A percentile compares a stretch with the other conserved stretches of the same genome.
Conservation (phyloP, 2,797 vertebrate species). For the Pelodytes ibericus region DNA sequence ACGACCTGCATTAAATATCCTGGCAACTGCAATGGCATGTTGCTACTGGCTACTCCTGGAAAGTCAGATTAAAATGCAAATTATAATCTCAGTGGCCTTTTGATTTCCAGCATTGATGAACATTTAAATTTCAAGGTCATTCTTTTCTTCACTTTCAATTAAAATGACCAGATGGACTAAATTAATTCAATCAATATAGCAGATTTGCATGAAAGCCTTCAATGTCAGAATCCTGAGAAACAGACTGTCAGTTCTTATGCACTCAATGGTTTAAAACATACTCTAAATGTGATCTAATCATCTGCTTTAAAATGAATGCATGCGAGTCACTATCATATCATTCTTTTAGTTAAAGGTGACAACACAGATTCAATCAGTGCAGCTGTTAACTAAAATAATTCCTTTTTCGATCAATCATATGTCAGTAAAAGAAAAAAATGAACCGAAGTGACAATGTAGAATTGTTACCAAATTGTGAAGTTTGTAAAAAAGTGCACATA, state of each 20-base stretch:
- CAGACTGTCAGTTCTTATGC: too few species aligned
- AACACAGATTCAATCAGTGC: not conserved
- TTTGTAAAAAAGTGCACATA: not conserved
- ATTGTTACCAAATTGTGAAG: not conserved
- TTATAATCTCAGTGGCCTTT: not conserved
- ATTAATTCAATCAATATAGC: too few species aligned
- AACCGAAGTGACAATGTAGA: not conserved
- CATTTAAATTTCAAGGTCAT: not conserved
- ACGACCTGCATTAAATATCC: too few species aligned
- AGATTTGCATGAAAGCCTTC: too few species aligned
- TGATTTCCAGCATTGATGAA: not conserved
- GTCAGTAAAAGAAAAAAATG: not conserved
- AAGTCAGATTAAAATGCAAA: not conserved
- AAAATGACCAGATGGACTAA: not conserved
- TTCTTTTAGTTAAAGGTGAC: not conserved
- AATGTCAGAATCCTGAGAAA: too few species aligned
- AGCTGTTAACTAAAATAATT: not conserved
- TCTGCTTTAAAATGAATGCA: not conserved
- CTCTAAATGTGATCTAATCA: not conserved
- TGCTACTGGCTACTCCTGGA: not conserved
- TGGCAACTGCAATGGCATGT: too few species aligned
- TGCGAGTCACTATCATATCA: not conserved
- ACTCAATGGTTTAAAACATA: too few species aligned
- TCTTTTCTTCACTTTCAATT: not conserved
- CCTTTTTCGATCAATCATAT: not conserved